Base-by-base conservation (phyloP, 2,888 invertebrate species). In the Tipula lateralis region DNA sequence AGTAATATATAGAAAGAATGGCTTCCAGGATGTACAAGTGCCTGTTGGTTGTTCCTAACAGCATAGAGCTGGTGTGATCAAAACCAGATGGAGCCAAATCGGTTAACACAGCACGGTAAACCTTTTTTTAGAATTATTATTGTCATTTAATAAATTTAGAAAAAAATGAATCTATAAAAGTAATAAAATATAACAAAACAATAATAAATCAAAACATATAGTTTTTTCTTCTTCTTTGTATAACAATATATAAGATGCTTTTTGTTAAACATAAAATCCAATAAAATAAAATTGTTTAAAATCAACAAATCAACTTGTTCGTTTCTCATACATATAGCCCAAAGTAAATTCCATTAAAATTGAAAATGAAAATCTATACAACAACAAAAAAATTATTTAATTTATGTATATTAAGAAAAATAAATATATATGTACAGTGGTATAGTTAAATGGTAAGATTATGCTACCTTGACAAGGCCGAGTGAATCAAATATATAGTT, bases 321-420 rank as follows among this genome's bases (percentile, higher is more conserved):
- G 29, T 82, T 82, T 82, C 82, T 82, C 82, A 82, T n/a, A n/a
- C n/a, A n/a, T n/a, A n/a, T 82, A 82, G 82, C 82, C 82, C 82
- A 82, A 82, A 82, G 82, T 30, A 30, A 82, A 82, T 82, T 82
- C 82, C 82, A 82, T 82, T 82, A 82, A 82, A 82, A 82, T 16
- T 30, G 29, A 66, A 66, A 66, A 66, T 66, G 66, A 66, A 66
- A 66, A 66, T 66, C 24, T 66, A 24, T 66, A 30, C 82, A 82
- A 82, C 12, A 82, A 80, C 50, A 80, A 29, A 80, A 80, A 80
- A 80, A 82, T 30, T 24, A 66, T 24, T 82, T 82, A 82, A 82
- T 82, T 82, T 82, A 82, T 82, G 82, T 30, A 82, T 82, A 82
- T 82, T 32, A 82, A 82, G 32, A 30, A 82, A 82, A 82, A 82